Evolutionary conservation across 2,797 vertebrate species (phyloP).

Genomic region (Pempheris klunzingeri): DNA sequence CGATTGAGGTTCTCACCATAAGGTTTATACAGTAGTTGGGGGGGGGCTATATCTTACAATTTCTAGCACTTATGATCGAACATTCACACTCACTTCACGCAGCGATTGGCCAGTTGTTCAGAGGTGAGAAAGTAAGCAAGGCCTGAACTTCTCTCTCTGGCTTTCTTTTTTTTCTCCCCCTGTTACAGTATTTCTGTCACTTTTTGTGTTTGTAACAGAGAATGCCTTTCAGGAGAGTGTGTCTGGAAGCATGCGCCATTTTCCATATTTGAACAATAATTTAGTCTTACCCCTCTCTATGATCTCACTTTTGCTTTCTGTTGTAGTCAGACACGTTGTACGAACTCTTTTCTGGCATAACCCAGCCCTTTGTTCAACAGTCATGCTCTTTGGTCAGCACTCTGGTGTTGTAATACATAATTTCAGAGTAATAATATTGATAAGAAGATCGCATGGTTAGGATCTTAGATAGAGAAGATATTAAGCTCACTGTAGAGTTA

Average conservation of each 20-base stretch:
- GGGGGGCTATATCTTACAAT: neutral
- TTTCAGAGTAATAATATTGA: slow-evolving; percentile 24
- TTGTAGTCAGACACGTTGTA: neutral
- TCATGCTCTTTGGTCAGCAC: neutral
- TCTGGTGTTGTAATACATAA: neutral
- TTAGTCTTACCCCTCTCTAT: neutral
- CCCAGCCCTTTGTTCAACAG: neutral
- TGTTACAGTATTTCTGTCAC: neutral
- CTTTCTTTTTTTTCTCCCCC: neutral
- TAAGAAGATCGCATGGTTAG: slow-evolving; percentile 19
- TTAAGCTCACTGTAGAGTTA: slow-evolving; percentile 36
- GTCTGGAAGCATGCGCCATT: neutral
- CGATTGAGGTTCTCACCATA: too few species aligned
- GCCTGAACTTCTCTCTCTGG: neutral
- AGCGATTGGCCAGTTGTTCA: neutral
- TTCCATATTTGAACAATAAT: neutral
- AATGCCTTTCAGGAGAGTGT: slow-evolving; percentile 4
- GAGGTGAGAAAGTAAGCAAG: neutral
- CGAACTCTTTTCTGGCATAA: neutral
- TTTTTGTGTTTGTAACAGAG: neutral
- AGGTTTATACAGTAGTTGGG: neutral
- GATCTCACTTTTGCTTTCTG: neutral
- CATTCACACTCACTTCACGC: too few species aligned
- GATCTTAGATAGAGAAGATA: slow-evolving; percentile 11
- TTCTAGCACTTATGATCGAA: too few species aligned